Evolutionary conservation across 1,140 invertebrate species (phyloP).

Genomic region (Pinna nobilis): DNA sequence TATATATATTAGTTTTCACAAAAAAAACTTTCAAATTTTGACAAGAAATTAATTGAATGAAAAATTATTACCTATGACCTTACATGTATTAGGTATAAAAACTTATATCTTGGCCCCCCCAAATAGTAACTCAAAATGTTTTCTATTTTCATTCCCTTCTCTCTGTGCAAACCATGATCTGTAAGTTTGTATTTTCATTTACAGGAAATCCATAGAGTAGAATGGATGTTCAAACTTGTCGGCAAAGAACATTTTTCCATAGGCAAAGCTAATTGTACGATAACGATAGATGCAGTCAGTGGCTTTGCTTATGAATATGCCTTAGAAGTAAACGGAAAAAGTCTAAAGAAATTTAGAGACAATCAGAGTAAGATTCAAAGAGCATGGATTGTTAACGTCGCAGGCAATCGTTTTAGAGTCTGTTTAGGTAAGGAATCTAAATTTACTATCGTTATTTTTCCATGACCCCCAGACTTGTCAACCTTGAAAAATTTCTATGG

Average conservation of each 20-base stretch:
- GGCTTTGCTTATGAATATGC: conserved; percentile 88
- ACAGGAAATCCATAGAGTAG: conserved; percentile 84
- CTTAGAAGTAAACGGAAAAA: conserved; percentile 81
- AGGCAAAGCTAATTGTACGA: conserved; percentile 77
- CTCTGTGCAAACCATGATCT: too few species aligned
- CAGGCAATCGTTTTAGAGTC: conserved; percentile 76
- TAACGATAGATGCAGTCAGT: conserved; percentile 85
- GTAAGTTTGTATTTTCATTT: too few species aligned
- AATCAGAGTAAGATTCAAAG: conserved; percentile 83
- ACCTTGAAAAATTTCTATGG: too few species aligned
- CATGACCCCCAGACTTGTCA: neutral
- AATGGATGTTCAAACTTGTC: conserved; percentile 94
- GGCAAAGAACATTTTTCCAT: conserved; percentile 82
- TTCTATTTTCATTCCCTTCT: too few species aligned
- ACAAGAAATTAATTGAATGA: too few species aligned
- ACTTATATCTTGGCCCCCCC: too few species aligned
- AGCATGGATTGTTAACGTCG: conserved; percentile 78
- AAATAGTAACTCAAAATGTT: too few species aligned
- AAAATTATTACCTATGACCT: too few species aligned
- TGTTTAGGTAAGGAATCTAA: conserved; percentile 80
- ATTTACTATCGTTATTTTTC: neutral
- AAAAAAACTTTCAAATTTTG: too few species aligned
- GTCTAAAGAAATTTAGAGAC: conserved; percentile 85
- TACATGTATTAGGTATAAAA: too few species aligned
- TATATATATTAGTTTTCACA: too few species aligned